These are phyloP conservation scores for Pipistrellus nathusii DNA, from an alignment of 2,797 vertebrate genomes.

Conservation along the genomic window DNA sequence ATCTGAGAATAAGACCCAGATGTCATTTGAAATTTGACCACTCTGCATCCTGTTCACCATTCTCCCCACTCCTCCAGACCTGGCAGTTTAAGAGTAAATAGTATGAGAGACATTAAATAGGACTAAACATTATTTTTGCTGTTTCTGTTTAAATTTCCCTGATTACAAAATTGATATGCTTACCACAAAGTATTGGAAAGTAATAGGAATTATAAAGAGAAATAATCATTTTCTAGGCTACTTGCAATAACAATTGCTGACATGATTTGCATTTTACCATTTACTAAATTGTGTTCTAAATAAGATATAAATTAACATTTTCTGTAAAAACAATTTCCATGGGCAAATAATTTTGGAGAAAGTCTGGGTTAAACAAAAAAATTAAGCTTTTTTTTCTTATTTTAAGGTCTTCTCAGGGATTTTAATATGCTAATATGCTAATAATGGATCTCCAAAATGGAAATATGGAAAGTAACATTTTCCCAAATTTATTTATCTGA, in stretches of 20 bases:
- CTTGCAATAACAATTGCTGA: background rate
- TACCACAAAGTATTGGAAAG: conserved; percentile 39
- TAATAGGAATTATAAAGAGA: background rate
- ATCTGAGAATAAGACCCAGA: background rate
- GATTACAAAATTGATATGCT: conserved; percentile 8
- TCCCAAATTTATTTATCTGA: background rate
- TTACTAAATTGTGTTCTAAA: conserved; percentile 9
- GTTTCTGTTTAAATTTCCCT: conserved; percentile 2
- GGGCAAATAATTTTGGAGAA: background rate
- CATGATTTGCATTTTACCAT: conserved; percentile 35
- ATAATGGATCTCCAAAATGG: background rate
- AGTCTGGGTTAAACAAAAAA: background rate
- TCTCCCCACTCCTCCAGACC: background rate
- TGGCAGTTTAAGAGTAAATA: background rate
- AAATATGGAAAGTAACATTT: conserved; percentile 14
- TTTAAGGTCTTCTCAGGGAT: background rate
- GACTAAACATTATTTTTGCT: background rate
- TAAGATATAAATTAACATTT: background rate
- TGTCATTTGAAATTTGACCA: background rate
- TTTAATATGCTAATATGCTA: background rate
- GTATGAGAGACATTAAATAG: background rate
- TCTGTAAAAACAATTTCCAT: conserved; percentile 9
- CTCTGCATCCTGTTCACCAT: background rate
- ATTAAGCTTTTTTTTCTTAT: conserved; percentile 7
- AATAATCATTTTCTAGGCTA: background rate